Evolutionary conservation across 2,113 vertebrate genomes (phyloP).

Genomic region (Rhadina sibilatrix): DNA sequence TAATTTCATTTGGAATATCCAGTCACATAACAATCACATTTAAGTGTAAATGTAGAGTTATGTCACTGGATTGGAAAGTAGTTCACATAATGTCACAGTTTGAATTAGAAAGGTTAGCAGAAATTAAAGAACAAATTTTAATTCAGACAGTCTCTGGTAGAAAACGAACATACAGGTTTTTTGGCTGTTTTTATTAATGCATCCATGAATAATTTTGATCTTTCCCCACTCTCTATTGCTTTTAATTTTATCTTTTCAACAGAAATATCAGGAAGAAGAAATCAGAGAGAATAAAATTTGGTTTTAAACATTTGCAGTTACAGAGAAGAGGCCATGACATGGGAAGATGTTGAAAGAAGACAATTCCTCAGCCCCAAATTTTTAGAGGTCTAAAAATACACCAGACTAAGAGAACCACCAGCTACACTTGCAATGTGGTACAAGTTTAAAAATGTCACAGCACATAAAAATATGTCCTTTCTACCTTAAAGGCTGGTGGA

Average conservation of each 20-base stretch:
- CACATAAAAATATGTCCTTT: conserved; percentile 45
- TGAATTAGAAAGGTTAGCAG: neutral
- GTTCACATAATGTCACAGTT: neutral
- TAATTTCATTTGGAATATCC: neutral
- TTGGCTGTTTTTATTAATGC: neutral
- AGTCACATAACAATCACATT: neutral
- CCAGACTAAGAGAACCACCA: conserved; percentile 52
- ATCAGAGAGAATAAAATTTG: neutral
- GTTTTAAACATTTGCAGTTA: conserved; percentile 30
- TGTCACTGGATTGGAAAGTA: neutral
- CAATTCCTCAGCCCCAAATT: conserved; percentile 15
- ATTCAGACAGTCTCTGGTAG: neutral
- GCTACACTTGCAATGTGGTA: conserved; percentile 52
- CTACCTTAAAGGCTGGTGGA: neutral
- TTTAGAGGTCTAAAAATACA: conserved; percentile 58
- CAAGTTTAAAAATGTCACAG: conserved; percentile 66
- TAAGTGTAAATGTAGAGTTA: neutral
- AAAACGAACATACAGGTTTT: neutral
- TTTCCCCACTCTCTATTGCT: neutral
- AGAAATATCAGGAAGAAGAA: conserved; percentile 14
- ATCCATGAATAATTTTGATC: neutral
- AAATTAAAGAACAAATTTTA: neutral
- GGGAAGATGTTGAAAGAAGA: conserved; percentile 51
- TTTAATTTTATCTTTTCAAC: conserved; percentile 27
- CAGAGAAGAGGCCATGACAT: conserved; percentile 16